Conservation (phyloP, 2,888 invertebrate species). For the Eristalinus sepulchralis region DNA sequence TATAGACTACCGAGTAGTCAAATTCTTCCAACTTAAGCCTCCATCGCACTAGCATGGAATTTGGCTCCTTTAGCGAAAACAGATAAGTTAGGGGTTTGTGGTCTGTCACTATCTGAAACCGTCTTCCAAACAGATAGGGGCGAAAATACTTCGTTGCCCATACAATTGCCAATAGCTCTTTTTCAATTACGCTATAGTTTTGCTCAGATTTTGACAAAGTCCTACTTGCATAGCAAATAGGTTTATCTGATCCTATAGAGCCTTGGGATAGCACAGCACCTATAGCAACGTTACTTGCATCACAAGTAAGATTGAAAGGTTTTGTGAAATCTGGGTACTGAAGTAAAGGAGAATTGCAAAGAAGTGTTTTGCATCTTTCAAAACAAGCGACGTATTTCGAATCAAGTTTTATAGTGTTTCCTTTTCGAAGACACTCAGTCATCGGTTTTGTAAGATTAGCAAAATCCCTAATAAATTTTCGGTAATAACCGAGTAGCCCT, state of each 20-base stretch:
- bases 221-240: conserved; percentile 45
- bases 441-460: neutral
- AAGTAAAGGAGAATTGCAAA: conserved; percentile 44
- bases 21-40: conserved; percentile 41
- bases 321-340: conserved; percentile 50
- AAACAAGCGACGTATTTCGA: no score
- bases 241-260: conserved; percentile 16
- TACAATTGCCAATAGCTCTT: conserved; percentile 48
- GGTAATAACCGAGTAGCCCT: no score
- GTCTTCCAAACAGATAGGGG: conserved; percentile 76
- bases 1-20: conserved; percentile 40
- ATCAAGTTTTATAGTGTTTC: no score
- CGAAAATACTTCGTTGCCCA: conserved; percentile 73
- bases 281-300: conserved; percentile 63
- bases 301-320: conserved; percentile 55
- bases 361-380: neutral
- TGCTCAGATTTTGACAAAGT: conserved; percentile 33
- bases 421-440: no score
- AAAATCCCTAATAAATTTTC: conserved; percentile 16
- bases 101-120: conserved; percentile 78
- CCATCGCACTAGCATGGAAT: conserved; percentile 45
- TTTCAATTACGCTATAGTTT: conserved; percentile 56
- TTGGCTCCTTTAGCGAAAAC: conserved; percentile 74
- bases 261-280: conserved; percentile 61
- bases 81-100: conserved; percentile 75